Evolutionary conservation across 2,888 invertebrate species (phyloP).

Genomic region (Toxonevra muliebris): DNA sequence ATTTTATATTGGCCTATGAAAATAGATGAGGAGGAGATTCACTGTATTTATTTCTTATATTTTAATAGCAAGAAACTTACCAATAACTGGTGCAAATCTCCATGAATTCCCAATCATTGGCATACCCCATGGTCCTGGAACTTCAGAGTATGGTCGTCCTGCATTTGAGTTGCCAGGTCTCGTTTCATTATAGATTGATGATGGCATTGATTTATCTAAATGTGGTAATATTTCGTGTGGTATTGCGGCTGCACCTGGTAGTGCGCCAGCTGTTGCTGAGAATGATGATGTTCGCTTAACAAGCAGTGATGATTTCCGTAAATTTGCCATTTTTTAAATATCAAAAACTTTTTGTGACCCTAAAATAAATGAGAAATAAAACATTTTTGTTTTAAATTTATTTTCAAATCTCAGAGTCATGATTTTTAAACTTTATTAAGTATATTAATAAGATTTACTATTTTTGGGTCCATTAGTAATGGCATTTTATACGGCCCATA

Average conservation of each 20-base stretch:
- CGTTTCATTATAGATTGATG: neutral
- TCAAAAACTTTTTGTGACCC: too few relatives aligned
- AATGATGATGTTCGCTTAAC: slow-evolving; percentile 57
- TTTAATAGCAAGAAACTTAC: slow-evolving; percentile 61
- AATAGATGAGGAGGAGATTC: neutral
- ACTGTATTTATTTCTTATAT: neutral
- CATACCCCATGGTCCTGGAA: slow-evolving; percentile 79
- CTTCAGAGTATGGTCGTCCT: slow-evolving; percentile 69
- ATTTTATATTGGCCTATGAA: slow-evolving; percentile 69
- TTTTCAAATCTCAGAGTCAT: too few relatives aligned
- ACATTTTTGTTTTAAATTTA: too few relatives aligned
- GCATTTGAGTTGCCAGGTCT: slow-evolving; percentile 29
- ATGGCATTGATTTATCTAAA: slow-evolving; percentile 10
- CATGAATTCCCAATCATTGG: slow-evolving; percentile 82
- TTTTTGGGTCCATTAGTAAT: too few relatives aligned
- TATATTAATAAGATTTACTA: too few relatives aligned
- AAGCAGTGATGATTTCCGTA: slow-evolving; percentile 51
- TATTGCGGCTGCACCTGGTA: slow-evolving; percentile 46
- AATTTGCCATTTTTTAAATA: slow-evolving; percentile 49
- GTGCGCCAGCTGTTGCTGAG: slow-evolving; percentile 49
- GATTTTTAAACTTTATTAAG: too few relatives aligned
- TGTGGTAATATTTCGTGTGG: slow-evolving; percentile 25
- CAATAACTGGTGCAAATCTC: slow-evolving; percentile 78
- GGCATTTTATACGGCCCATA: too few relatives aligned
- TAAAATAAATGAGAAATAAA: too few relatives aligned